phyloP scores from a whole-genome alignment of 1,140 invertebrate genomes.

The Armadillidium nasatum region DNA sequence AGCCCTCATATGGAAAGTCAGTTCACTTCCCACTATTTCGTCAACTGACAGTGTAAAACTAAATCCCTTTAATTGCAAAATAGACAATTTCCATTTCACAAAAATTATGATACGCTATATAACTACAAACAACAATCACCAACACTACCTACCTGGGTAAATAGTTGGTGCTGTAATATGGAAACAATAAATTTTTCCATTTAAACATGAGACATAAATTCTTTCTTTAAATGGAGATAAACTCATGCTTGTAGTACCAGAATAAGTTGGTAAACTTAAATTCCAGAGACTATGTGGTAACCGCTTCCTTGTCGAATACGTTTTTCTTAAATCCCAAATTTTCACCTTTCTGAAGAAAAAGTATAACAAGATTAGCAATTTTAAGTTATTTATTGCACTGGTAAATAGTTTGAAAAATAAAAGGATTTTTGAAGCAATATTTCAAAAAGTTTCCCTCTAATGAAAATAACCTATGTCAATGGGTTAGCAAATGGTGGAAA shows the following conservation, averaged over 20 bases:
- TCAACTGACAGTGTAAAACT: neutral
- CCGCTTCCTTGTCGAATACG: neutral
- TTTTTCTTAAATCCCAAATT: slow-evolving; percentile 1
- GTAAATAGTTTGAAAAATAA: too few species aligned
- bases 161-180: neutral
- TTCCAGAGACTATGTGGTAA: neutral
- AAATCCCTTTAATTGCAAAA: neutral
- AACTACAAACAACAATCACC: too few species aligned
- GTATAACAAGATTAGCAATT: too few species aligned
- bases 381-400: too few species aligned
- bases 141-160: neutral
- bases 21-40: neutral
- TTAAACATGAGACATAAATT: neutral
- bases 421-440: too few species aligned
- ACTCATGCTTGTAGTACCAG: neutral
- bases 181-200: neutral
- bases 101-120: too few species aligned
- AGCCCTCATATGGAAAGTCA: neutral
- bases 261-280: neutral
- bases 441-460: too few species aligned
- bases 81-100: neutral
- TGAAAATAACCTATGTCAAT: too few species aligned
- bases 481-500: too few species aligned
- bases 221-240: neutral
- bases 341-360: neutral